Evolutionary conservation across 2,888 invertebrate genomes (phyloP).

Genomic region (Tholera decimalis): DNA sequence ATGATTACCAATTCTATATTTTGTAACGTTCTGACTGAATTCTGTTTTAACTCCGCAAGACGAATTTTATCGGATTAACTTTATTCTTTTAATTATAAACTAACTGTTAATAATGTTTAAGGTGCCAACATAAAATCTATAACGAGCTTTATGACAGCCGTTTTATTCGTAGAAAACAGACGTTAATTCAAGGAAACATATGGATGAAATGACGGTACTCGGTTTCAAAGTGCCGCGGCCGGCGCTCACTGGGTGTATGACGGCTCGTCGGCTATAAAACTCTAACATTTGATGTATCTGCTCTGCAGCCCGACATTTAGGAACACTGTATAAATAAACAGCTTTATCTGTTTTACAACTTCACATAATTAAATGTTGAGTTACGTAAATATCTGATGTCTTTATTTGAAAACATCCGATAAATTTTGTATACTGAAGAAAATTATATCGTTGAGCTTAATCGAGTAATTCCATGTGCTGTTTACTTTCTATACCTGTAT

Average conservation of each 20-base stretch:
- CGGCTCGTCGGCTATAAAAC: constrained; percentile 80
- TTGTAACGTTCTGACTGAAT: background rate
- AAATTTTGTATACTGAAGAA: constrained; percentile 2
- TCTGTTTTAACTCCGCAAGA: background rate
- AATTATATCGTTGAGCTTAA: background rate
- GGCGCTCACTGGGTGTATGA: constrained; percentile 43
- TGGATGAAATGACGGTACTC: constrained; percentile 88
- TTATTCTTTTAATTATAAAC: constrained; percentile 72
- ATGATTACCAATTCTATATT: constrained; percentile 1
- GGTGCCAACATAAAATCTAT: constrained; percentile 74
- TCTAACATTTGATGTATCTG: constrained; percentile 85
- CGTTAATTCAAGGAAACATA: constrained; percentile 90
- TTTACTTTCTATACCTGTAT: background rate
- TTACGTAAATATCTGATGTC: constrained; percentile 63
- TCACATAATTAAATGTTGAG: constrained; percentile 73
- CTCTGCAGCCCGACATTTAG: constrained; percentile 84
- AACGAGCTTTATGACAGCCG: constrained; percentile 86
- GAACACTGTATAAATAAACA: constrained; percentile 84
- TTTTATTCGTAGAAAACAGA: constrained; percentile 90
- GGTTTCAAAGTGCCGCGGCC: constrained; percentile 87
- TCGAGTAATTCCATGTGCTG: background rate
- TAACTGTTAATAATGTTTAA: constrained; percentile 87
- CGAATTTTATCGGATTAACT: background rate
- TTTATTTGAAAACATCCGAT: constrained; percentile 38
- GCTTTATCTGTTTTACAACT: constrained; percentile 82